Percentiles rank a stretch among this genome's conserved stretches.
These are phyloP conservation scores for Agrochola macilenta DNA, from an alignment of 2,888 invertebrate genomes.

Conservation along the genomic window DNA sequence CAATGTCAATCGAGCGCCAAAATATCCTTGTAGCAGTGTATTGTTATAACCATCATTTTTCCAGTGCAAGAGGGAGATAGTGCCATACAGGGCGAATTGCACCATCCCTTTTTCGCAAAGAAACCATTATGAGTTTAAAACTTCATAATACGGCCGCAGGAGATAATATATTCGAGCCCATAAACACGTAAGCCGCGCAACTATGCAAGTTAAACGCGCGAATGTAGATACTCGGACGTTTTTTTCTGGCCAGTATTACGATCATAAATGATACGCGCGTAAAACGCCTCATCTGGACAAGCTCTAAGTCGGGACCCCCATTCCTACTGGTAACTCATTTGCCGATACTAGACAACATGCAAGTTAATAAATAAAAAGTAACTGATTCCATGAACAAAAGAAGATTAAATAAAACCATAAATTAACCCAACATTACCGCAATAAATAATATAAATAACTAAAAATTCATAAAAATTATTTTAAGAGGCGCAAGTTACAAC, in stretches of 20 bases:
- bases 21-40: too few relatives aligned
- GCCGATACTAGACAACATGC: conserved; percentile 53
- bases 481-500: conserved; percentile 52
- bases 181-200: not conserved
- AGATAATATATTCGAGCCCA: too few relatives aligned
- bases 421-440: conserved; percentile 54
- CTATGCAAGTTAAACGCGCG: not conserved
- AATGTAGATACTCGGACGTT: not conserved
- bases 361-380: conserved; percentile 38
- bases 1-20: not conserved
- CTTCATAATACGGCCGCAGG: not conserved
- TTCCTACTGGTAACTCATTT: conserved; percentile 52
- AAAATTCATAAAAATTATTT: conserved; percentile 45
- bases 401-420: conserved; percentile 35
- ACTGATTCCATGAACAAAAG: conserved; percentile 29
- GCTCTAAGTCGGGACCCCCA: not conserved
- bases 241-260: not conserved
- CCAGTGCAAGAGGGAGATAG: not conserved
- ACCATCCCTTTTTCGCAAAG: not conserved
- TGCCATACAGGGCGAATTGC: not conserved
- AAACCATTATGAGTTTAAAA: not conserved
- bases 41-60: not conserved
- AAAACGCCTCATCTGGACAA: not conserved
- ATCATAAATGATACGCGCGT: not conserved
- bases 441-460: conserved; percentile 64